These are phyloP conservation scores for Seira sanloemensis DNA, from an alignment of 2,888 invertebrate species.

Conservation along the genomic window DNA sequence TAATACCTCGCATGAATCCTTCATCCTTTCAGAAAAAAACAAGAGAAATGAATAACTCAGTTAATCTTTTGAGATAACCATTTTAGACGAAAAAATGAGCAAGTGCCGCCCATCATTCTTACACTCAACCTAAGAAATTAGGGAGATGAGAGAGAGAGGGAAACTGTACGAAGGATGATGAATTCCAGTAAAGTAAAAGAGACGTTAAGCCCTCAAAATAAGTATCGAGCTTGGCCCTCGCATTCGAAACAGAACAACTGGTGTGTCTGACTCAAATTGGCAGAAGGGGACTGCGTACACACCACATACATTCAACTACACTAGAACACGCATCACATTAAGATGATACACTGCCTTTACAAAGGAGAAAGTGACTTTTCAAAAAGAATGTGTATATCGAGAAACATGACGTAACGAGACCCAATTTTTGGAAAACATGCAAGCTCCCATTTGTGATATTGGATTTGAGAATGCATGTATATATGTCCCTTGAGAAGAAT, in stretches of 20 bases:
- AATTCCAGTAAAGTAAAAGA: constrained; percentile 16
- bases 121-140: too few relatives aligned
- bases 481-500: constrained; percentile 30
- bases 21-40: constrained; percentile 10
- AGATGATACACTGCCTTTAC: too few relatives aligned
- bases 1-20: background rate
- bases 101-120: too few relatives aligned
- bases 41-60: constrained; percentile 8
- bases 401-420: too few relatives aligned
- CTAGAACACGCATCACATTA: too few relatives aligned
- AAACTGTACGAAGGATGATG: background rate
- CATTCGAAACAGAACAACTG: background rate
- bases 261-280: too few relatives aligned
- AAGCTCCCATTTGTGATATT: too few relatives aligned
- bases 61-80: constrained; percentile 13
- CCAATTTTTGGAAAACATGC: too few relatives aligned
- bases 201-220: background rate
- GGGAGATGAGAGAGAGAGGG: background rate
- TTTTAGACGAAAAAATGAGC: background rate
- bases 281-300: constrained; percentile 17
- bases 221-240: constrained; percentile 1
- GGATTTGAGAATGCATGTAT: too few relatives aligned
- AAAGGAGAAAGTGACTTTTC: too few relatives aligned
- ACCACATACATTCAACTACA: too few relatives aligned
- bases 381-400: too few relatives aligned